Evolutionary conservation across 2,888 invertebrate species (phyloP).

Genomic region (Xiphydria camelus): DNA sequence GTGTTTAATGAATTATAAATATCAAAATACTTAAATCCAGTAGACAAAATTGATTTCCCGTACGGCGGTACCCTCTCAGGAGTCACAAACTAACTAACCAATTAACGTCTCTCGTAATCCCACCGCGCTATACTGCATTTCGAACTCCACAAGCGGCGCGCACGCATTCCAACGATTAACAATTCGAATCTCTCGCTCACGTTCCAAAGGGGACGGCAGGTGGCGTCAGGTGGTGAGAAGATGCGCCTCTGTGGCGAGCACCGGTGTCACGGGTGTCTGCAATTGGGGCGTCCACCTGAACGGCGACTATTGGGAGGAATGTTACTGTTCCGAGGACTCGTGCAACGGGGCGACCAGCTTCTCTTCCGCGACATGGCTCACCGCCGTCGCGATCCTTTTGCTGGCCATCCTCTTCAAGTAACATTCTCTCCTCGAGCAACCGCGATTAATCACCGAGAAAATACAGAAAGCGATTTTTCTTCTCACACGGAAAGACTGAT

Average conservation of each 20-base stretch:
- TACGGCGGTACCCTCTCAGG: neutral
- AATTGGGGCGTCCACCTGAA: constrained; percentile 96
- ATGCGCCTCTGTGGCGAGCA: constrained; percentile 88
- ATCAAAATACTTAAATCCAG: too few relatives aligned
- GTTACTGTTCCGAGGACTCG: constrained; percentile 90
- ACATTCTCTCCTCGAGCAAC: too few relatives aligned
- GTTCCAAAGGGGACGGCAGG: constrained; percentile 85
- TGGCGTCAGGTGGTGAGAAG: constrained; percentile 90
- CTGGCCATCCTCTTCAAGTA: constrained; percentile 19
- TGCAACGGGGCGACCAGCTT: constrained; percentile 69
- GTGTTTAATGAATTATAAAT: too few relatives aligned
- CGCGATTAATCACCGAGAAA: too few relatives aligned
- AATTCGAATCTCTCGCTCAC: constrained; percentile 3
- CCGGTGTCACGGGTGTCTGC: constrained; percentile 92
- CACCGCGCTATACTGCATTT: neutral
- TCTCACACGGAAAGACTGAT: too few relatives aligned
- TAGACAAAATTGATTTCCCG: neutral
- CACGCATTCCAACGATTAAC: neutral
- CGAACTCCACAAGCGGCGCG: too few relatives aligned
- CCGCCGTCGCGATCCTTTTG: constrained; percentile 14
- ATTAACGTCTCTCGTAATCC: neutral
- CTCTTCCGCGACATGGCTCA: constrained; percentile 17
- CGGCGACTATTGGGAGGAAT: constrained; percentile 96
- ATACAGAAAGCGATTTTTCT: too few relatives aligned
- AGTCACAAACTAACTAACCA: too few relatives aligned